Conservation (phyloP, 2,888 invertebrate species). For the Euspilapteryx auroguttella region DNA sequence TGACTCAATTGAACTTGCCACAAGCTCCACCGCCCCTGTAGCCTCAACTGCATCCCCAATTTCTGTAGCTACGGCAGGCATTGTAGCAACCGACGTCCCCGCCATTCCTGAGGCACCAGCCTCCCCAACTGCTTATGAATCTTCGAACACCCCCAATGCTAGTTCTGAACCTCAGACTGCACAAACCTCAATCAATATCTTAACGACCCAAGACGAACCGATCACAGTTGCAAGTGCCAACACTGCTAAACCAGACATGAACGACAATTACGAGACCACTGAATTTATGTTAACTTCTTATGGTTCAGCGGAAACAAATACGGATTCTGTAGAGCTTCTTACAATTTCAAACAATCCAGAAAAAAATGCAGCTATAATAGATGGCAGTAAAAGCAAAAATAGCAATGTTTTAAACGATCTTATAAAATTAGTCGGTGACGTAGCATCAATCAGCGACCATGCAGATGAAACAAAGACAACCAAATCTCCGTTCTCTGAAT, state of each 20-base stretch:
- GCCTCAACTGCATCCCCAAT: neutral
- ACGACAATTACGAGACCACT: slow-evolving; percentile 37
- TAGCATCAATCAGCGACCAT: slow-evolving; percentile 43
- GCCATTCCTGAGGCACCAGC: too few species aligned
- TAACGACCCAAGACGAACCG: slow-evolving; percentile 18
- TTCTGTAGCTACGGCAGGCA: neutral
- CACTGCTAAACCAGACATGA: slow-evolving; percentile 16
- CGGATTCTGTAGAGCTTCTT: slow-evolving; percentile 36
- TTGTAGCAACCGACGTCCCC: too few species aligned
- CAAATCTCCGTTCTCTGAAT: slow-evolving; percentile 27
- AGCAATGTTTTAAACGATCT: slow-evolving; percentile 34
- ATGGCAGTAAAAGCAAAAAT: slow-evolving; percentile 19
- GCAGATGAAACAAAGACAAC: slow-evolving; percentile 17
- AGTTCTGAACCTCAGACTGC: slow-evolving; percentile 2
- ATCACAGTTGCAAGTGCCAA: slow-evolving; percentile 14
- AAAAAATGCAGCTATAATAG: slow-evolving; percentile 29
- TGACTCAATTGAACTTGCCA: too few species aligned
- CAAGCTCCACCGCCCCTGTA: too few species aligned
- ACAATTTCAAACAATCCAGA: slow-evolving; percentile 24
- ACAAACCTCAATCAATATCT: slow-evolving; percentile 16
- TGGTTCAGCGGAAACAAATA: slow-evolving; percentile 33
- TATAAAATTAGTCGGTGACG: slow-evolving; percentile 44
- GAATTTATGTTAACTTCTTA: slow-evolving; percentile 32
- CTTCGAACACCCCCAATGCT: neutral
- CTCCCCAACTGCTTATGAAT: neutral